phyloP scores from a whole-genome alignment of 2,113 vertebrate genomes.

The Alouatta palliata region DNA sequence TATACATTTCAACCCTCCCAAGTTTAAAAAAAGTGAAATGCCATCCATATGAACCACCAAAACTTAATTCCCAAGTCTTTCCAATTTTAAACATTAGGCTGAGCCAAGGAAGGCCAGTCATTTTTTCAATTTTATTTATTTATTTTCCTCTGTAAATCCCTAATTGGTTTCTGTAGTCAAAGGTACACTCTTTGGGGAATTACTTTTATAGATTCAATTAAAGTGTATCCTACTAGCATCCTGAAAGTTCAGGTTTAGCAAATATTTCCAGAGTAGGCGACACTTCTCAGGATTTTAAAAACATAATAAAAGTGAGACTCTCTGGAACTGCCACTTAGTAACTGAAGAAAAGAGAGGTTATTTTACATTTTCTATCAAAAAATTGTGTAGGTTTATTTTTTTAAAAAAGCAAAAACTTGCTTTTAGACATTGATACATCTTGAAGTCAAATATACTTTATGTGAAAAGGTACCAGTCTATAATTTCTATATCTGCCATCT shows the following conservation, averaged over 20 bases:
- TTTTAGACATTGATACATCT: background rate
- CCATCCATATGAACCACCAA: background rate
- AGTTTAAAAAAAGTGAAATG: background rate
- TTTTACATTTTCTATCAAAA: background rate
- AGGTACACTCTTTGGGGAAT: background rate
- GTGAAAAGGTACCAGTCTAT: background rate
- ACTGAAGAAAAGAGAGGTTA: constrained; percentile 3
- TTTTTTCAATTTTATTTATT: background rate
- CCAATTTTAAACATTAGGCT: background rate
- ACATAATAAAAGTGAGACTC: background rate
- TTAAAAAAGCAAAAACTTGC: background rate
- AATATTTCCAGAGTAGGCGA: background rate
- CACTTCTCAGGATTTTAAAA: constrained; percentile 21
- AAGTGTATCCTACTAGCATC: background rate
- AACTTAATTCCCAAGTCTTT: background rate
- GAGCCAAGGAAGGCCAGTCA: background rate
- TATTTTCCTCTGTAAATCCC: background rate
- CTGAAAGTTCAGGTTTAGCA: constrained; percentile 13
- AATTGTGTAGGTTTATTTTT: background rate
- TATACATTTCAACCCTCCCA: background rate
- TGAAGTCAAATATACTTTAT: constrained; percentile 36
- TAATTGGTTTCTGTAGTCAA: background rate
- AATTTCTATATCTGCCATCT: constrained; percentile 22
- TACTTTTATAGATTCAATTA: constrained; percentile 64
- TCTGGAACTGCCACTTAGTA: constrained; percentile 4